Base-by-base conservation (phyloP, 2,888 invertebrate genomes). In the Metallyticus violacea region DNA sequence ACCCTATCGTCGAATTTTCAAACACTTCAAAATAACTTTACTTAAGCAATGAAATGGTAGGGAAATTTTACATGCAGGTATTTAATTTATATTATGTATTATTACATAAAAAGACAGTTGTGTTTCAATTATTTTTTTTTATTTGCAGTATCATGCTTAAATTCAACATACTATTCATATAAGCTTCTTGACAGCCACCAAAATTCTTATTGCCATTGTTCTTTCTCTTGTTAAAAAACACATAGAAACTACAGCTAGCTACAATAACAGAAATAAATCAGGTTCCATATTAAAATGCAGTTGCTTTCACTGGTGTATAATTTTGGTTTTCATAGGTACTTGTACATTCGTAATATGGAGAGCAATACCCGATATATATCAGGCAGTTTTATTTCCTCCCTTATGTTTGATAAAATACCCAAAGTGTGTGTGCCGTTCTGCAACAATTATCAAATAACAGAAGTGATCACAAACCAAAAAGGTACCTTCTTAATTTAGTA, bases 141-240 rank as follows among this genome's bases (percentile, higher is more conserved):
- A 83, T 83, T 83, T 83, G 76, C 83, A 77, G 83, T 83, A 83
- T 77, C 83, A 83, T 83, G 77, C 83, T 83, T 83, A 83, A 83
- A 83, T 83, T 83, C 83, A 83, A 83, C 85, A 85, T 79, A 40
- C 85, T 85, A 85, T 85, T 85, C 79, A 85, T 85, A 79, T 85
- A 85, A 85, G 85, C 79, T 79, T 79, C 85, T 86, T 87, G 87
- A 85, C 81, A 85, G 85, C 87, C 85, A 85, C 76, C 83, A 85
- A 77, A 87, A 80, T 79, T 81, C 27, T 85, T 81, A 87, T 85
- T 85, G 87, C 83, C 83, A 83, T 83, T 83, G 77, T 83, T 83
- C 82, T 82, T 82, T 81, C 26, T 30, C 28, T 77, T 83, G 83
- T 83, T 62, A 62, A 83, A 83, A 83, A 83, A 82, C 26, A 62